A percentile compares a stretch with the other conserved stretches of the same genome.
Conservation (phyloP, 1,140 invertebrate genomes). For the Eurosta solidaginis region DNA sequence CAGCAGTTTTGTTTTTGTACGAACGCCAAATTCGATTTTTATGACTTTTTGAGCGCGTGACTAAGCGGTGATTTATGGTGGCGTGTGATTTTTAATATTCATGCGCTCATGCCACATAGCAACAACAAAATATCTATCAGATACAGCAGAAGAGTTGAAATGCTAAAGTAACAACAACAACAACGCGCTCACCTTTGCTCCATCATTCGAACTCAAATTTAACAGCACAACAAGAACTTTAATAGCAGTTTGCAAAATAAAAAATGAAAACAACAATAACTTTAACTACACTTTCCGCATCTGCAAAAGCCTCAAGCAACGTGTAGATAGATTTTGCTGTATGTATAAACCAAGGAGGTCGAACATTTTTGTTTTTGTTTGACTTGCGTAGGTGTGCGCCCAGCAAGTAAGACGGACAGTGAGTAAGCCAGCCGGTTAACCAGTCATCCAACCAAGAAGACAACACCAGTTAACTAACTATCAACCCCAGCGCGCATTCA, state of each 20-base stretch:
- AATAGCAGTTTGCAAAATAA: background rate
- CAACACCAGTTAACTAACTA: background rate
- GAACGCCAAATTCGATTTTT: constrained; percentile 59
- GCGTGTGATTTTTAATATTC: constrained; percentile 60
- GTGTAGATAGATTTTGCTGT: no score
- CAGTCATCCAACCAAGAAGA: no score
- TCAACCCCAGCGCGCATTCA: background rate
- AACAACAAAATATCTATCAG: background rate
- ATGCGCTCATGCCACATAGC: constrained; percentile 34
- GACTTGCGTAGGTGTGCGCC: constrained; percentile 26
- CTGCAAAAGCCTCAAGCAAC: background rate
- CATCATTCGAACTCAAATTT: background rate
- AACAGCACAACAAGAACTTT: background rate
- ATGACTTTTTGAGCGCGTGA: constrained; percentile 60
- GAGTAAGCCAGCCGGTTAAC: background rate
- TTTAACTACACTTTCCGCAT: background rate
- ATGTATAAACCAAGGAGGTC: background rate
- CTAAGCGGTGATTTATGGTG: constrained; percentile 60
- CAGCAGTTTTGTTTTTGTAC: constrained; percentile 35
- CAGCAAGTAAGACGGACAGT: background rate
- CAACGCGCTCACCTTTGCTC: background rate
- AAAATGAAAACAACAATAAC: background rate
- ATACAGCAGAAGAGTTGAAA: background rate
- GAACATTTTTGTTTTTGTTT: constrained; percentile 8
- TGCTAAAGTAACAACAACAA: background rate